Percentiles rank a stretch among this genome's conserved stretches.
Evolutionary conservation across 2,797 vertebrate genomes (phyloP).

Genomic region (Jordanella pulchra): DNA sequence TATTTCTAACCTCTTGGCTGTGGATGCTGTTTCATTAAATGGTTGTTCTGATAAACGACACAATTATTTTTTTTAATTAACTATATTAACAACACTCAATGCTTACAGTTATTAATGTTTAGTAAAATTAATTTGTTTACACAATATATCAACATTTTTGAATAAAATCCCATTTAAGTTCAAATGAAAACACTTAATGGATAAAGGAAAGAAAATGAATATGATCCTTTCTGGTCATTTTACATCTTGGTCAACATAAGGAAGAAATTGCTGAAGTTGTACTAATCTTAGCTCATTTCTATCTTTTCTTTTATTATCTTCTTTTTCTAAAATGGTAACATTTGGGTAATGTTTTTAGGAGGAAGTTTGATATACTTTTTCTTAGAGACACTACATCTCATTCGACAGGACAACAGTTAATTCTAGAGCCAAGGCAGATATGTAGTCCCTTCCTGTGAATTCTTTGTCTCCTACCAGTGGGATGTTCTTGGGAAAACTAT

Average conservation of each 20-base stretch:
- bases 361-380: neutral
- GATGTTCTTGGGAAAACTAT: neutral
- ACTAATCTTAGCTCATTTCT: neutral
- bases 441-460: neutral
- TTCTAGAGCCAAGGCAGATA: neutral
- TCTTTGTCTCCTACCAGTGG: neutral
- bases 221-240: too few species aligned
- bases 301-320: neutral
- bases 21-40: slow-evolving; percentile 21
- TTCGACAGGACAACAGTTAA: neutral
- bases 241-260: neutral
- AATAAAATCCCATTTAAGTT: too few species aligned
- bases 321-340: too few species aligned
- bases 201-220: neutral
- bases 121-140: too few species aligned
- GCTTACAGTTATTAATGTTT: neutral
- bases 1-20: slow-evolving; percentile 17
- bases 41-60: slow-evolving; percentile 31
- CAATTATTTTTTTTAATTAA: slow-evolving; percentile 13
- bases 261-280: neutral
- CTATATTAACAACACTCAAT: neutral
- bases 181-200: neutral
- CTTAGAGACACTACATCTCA: neutral
- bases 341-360: neutral
- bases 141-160: too few species aligned